Base-by-base conservation (phyloP, 1,140 invertebrate genomes). In the Tigriopus japonicus region DNA sequence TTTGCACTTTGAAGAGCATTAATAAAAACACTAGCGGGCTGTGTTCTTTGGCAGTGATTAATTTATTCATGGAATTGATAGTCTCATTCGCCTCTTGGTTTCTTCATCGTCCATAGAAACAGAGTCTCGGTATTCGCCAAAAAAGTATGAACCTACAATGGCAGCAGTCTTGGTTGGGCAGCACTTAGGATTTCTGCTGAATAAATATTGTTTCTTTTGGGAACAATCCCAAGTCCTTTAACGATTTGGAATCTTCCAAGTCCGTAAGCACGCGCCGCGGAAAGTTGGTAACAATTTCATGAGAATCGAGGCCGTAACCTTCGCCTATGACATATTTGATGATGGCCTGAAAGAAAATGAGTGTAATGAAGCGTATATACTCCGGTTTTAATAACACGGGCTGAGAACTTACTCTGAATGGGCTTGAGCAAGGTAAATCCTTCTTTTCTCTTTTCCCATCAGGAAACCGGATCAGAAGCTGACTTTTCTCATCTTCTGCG, bases 221-320 rank as follows among this genome's bases (percentile, higher is more conserved):
- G 62, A 68, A 70, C 1, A 76, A 67, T 12, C 71, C 71, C 24
- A 67, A 69, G 23, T 75, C 71, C 62, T 70, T 68, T n/a, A 76
- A 63, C 15, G 73, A 72, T 21, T 66, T 64, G n/a, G n/a, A n/a
- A 14, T 52, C 62, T 54, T 72, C 68, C 62, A 74, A 65, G 24
- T 70, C 64, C 10, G 71, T 71, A 14, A 76, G 60, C 23, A 72
- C 67, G 52, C 70, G 65, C 15, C 71, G 65, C 14, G 75, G 75
- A 65, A 73, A 76, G 63, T 74, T 75, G 62, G 74, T 75, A 3
- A 76, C 70, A 24, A 76, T 66, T 67, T 76, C 75, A 66, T 71
- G 74, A n/a, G 69, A 66, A 42, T 73, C 69, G 55, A 65, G 66
- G 41, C 65, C 62, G 63, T 67, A 76, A 7, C 75, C 75, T 63